Conservation (phyloP, 2,888 invertebrate species). For the Chironomus riparius region DNA sequence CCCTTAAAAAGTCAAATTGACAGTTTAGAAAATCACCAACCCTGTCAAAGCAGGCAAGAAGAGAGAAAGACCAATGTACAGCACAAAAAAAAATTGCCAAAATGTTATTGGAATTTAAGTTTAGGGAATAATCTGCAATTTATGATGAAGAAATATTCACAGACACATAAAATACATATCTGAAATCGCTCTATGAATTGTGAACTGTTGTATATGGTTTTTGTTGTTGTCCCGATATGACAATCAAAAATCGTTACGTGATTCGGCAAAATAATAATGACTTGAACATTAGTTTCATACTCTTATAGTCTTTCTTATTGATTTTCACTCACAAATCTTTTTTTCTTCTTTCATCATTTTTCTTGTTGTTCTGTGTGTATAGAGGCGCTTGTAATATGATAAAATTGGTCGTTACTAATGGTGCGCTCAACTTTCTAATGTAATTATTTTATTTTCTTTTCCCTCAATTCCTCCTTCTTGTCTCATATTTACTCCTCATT, state of each 20-base stretch:
- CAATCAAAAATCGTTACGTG: constrained; percentile 9
- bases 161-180: too few species aligned
- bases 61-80: not conserved
- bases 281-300: not conserved
- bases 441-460: constrained; percentile 1
- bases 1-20: too few species aligned
- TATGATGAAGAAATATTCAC: too few species aligned
- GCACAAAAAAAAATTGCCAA: not conserved
- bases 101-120: too few species aligned
- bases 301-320: not conserved
- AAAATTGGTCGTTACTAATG: constrained; percentile 9
- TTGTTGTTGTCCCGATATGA: not conserved
- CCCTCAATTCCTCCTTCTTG: not conserved
- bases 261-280: constrained; percentile 5
- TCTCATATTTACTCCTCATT: not conserved
- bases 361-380: not conserved
- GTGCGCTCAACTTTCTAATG: constrained; percentile 2
- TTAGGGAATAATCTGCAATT: too few species aligned
- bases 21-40: too few species aligned
- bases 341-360: not conserved
- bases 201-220: too few species aligned
- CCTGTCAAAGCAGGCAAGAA: not conserved
- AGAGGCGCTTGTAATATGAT: not conserved
- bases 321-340: not conserved
- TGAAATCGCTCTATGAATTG: too few species aligned